phyloP scores from a whole-genome alignment of 2,888 invertebrate genomes.

The Dexiosoma caninum region DNA sequence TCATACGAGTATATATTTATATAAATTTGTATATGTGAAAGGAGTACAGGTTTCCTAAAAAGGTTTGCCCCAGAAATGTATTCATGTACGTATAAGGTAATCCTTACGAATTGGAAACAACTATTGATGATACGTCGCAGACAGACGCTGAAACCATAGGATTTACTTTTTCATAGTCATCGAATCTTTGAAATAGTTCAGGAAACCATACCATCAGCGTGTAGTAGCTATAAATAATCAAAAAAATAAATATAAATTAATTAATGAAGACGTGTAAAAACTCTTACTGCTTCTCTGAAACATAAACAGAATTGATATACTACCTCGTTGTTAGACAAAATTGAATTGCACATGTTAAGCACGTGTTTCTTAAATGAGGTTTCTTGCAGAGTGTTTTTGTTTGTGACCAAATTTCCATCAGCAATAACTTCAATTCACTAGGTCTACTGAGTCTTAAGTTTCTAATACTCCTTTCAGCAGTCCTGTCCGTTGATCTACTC shows the following conservation, averaged over 20 bases:
- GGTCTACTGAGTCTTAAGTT: constrained; percentile 84
- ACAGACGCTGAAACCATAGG: constrained; percentile 85
- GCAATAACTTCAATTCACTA: constrained; percentile 84
- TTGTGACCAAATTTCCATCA: constrained; percentile 85
- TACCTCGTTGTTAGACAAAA: constrained; percentile 89
- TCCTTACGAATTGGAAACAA: constrained; percentile 74
- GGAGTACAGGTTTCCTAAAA: too few species aligned
- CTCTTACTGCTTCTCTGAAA: constrained; percentile 19
- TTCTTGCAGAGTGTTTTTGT: constrained; percentile 86
- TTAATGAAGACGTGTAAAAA: neutral
- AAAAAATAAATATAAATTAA: neutral
- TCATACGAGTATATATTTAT: too few species aligned
- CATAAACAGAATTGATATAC: neutral
- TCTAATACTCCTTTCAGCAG: constrained; percentile 81
- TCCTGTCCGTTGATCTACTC: constrained; percentile 56
- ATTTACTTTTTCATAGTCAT: constrained; percentile 84
- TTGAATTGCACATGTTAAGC: constrained; percentile 88
- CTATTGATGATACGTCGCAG: constrained; percentile 86
- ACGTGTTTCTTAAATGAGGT: constrained; percentile 86
- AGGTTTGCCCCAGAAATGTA: too few species aligned
- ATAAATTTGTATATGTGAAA: too few species aligned
- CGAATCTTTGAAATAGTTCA: constrained; percentile 90
- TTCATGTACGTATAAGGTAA: neutral
- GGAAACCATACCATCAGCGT: constrained; percentile 96
- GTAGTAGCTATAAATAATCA: constrained; percentile 85